phyloP scores from a whole-genome alignment of 2,113 vertebrate species.

The Setophaga petechia region DNA sequence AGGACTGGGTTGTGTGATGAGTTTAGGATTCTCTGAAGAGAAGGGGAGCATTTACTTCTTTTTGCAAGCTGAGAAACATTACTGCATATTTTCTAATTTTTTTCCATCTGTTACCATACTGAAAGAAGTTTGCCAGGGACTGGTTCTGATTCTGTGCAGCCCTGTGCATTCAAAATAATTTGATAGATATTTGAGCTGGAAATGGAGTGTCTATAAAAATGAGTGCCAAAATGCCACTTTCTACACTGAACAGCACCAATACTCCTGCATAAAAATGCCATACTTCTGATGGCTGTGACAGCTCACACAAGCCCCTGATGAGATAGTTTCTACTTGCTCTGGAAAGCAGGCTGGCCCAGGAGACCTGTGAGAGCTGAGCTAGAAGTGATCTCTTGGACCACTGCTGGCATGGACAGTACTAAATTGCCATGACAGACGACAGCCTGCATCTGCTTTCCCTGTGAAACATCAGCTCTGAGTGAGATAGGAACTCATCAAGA shows the following conservation, averaged over 20 bases:
- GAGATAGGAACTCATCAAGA: neutral
- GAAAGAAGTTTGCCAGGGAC: neutral
- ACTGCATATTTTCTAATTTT: neutral
- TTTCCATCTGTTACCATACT: neutral
- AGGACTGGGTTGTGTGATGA: neutral
- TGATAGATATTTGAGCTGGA: neutral
- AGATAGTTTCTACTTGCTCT: neutral
- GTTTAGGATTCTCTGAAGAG: neutral
- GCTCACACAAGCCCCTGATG: neutral
- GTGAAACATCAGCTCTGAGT: neutral
- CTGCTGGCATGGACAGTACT: neutral
- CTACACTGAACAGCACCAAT: neutral
- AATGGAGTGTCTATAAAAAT: neutral
- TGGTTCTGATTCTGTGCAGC: neutral
- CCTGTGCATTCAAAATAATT: neutral
- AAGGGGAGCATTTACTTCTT: neutral
- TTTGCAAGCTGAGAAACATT: neutral
- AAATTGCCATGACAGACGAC: neutral
- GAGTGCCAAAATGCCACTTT: neutral
- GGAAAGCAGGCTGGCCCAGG: neutral
- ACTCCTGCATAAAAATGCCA: neutral
- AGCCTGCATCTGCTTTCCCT: neutral
- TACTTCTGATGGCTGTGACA: neutral
- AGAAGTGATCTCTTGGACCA: neutral
- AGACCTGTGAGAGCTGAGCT: neutral